A percentile compares a stretch with the other conserved stretches of the same genome.
Evolutionary conservation across 2,113 vertebrate species (phyloP).

Genomic region (Formicarius rufipectus): DNA sequence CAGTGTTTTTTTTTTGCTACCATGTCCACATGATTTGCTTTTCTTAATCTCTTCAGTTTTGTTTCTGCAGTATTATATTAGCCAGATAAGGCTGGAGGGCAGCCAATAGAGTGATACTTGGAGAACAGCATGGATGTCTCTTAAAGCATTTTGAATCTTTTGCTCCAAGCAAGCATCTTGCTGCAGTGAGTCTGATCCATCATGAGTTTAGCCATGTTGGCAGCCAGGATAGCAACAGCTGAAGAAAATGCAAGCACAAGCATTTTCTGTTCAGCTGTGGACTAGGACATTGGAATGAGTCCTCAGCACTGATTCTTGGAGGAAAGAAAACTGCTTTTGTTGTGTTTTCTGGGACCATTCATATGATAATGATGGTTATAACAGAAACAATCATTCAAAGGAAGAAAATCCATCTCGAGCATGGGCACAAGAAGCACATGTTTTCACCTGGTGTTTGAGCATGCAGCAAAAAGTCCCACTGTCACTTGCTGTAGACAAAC

Average conservation of each 20-base stretch:
- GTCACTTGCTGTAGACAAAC: not conserved
- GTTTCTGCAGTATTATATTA: not conserved
- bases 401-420: not conserved
- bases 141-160: not conserved
- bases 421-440: accelerated
- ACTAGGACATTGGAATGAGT: not conserved
- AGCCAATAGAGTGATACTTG: not conserved
- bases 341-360: not conserved
- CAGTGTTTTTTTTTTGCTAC: not conserved
- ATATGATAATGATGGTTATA: not conserved
- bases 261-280: slow-evolving; percentile 1
- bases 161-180: not conserved
- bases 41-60: not conserved
- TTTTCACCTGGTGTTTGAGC: not conserved
- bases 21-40: not conserved
- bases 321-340: not conserved
- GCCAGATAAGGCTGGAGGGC: slow-evolving; percentile 12
- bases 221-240: not conserved
- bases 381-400: not conserved
- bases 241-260: slow-evolving; percentile 24
- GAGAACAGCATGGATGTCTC: not conserved
- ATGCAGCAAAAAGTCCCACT: not conserved
- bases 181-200: slow-evolving; percentile 6
- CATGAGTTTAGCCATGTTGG: not conserved
- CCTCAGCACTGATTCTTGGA: not conserved